Conservation (phyloP, 2,888 invertebrate genomes). For the Drosophila falleni region DNA sequence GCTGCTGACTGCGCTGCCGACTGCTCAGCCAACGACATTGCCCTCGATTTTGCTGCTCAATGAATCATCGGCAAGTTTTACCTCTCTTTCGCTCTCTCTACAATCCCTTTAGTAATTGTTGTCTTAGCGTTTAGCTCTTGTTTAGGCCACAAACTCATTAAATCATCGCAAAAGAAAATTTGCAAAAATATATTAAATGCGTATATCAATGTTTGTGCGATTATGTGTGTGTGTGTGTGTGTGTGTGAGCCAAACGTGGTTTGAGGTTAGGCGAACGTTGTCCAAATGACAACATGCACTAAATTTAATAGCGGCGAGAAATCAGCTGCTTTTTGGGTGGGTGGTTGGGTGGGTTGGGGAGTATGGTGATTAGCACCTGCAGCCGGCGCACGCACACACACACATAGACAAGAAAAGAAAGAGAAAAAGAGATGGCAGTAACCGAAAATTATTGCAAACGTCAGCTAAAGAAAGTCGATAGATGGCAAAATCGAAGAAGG, state of each 20-base stretch:
- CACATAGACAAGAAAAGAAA: neutral
- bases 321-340: conserved; percentile 59
- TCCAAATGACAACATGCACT: conserved; percentile 48
- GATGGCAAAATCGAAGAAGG: conserved; percentile 5
- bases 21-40: conserved; percentile 47
- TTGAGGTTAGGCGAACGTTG: conserved; percentile 61
- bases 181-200: conserved; percentile 27
- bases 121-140: conserved; percentile 29
- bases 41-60: conserved; percentile 47
- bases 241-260: conserved; percentile 46
- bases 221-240: conserved; percentile 22
- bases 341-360: conserved; percentile 9
- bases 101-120: conserved; percentile 19
- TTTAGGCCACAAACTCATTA: conserved; percentile 53
- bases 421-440: conserved; percentile 13
- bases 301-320: conserved; percentile 36
- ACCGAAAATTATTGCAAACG: conserved; percentile 60
- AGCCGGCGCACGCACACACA: conserved; percentile 33
- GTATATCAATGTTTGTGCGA: conserved; percentile 8
- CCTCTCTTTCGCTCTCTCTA: conserved; percentile 2
- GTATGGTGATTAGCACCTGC: conserved; percentile 27
- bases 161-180: conserved; percentile 46
- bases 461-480: conserved; percentile 66
- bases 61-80: conserved; percentile 52
- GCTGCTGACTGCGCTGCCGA: conserved; percentile 20